Evolutionary conservation across 2,888 invertebrate genomes (phyloP).

Genomic region (Parnassius smintheus): DNA sequence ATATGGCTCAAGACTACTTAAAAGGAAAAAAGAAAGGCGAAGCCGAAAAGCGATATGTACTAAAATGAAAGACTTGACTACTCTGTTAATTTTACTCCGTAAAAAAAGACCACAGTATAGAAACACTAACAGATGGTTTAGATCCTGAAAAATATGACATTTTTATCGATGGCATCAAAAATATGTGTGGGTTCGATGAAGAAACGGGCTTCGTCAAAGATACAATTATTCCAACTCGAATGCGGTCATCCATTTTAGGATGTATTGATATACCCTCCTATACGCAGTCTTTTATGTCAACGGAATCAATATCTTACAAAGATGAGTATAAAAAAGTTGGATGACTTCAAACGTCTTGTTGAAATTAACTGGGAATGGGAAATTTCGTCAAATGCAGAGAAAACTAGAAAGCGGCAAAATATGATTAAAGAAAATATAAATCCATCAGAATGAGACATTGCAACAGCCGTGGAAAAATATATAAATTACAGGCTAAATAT

Average conservation of each 20-base stretch:
- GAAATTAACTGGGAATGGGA: background rate
- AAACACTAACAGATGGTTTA: conserved; percentile 19
- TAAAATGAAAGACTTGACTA: conserved; percentile 28
- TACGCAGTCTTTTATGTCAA: no score
- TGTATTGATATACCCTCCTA: no score
- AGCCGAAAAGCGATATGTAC: conserved; percentile 26
- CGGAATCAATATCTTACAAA: conserved; percentile 17
- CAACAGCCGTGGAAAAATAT: conserved; percentile 11
- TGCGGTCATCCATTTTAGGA: no score
- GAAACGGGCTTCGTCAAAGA: no score
- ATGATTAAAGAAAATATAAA: conserved; percentile 25
- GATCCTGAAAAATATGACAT: conserved; percentile 25
- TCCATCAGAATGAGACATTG: conserved; percentile 23
- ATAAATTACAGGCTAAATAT: conserved; percentile 16
- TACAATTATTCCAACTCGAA: no score
- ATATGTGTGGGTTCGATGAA: no score
- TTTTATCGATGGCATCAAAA: no score
- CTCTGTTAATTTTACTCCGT: conserved; percentile 20
- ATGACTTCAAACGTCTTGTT: conserved; percentile 26
- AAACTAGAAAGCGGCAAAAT: background rate
- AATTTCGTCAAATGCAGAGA: no score
- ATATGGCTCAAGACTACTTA: background rate
- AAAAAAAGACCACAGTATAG: conserved; percentile 18
- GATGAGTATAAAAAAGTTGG: conserved; percentile 20
- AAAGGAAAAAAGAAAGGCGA: conserved; percentile 6